phyloP scores from a whole-genome alignment of 2,113 vertebrate species.

The Rhizomys pruinosus region DNA sequence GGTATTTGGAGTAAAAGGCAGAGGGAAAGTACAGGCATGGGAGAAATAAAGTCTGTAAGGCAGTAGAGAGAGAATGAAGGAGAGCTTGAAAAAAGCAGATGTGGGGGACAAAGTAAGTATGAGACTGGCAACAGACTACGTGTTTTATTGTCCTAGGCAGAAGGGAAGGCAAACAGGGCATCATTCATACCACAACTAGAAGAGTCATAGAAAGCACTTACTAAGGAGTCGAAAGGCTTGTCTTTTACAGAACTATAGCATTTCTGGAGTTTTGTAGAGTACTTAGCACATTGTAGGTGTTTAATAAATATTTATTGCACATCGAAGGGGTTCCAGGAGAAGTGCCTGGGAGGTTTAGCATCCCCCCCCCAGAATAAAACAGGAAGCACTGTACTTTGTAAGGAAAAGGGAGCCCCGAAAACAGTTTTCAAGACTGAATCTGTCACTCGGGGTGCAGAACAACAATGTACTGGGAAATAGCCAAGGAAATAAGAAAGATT shows the following conservation, averaged over 20 bases:
- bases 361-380: slow-evolving; percentile 25
- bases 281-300: background rate
- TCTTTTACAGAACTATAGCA: background rate
- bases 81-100: background rate
- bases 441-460: slow-evolving; percentile 14
- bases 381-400: background rate
- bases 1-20: background rate
- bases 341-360: background rate
- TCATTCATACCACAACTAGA: slow-evolving; percentile 3
- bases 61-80: background rate
- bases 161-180: background rate
- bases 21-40: background rate
- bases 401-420: background rate
- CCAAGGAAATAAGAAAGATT: slow-evolving; percentile 42
- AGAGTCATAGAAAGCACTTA: slow-evolving; percentile 24
- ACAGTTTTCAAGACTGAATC: slow-evolving; percentile 53
- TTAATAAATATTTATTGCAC: slow-evolving; percentile 66
- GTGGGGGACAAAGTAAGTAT: background rate
- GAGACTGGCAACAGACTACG: background rate
- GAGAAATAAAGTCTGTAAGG: too few species aligned
- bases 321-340: slow-evolving; percentile 41
- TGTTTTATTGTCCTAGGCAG: background rate
- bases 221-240: slow-evolving; percentile 10
- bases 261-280: background rate
- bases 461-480: slow-evolving; percentile 38